Percentiles rank a stretch among this genome's conserved stretches.
phyloP scores from a whole-genome alignment of 2,888 invertebrate species.

The Rhogogaster chlorosoma region DNA sequence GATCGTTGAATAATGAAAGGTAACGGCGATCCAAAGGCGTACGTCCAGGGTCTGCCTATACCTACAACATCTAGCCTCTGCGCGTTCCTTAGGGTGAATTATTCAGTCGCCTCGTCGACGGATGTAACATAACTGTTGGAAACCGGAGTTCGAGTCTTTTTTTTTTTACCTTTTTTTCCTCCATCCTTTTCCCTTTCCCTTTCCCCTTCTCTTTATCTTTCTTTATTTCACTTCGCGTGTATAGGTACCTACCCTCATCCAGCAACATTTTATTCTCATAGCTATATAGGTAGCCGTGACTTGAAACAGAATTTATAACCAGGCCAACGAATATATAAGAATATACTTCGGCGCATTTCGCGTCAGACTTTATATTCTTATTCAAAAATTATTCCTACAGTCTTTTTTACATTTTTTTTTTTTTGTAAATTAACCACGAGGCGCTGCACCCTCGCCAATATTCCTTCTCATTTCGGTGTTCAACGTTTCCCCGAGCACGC shows the following conservation, averaged over 20 bases:
- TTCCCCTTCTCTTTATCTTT: not conserved
- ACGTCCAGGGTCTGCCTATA: not conserved
- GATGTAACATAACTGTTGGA: not conserved
- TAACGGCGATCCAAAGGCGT: not conserved
- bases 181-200: not conserved
- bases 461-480: too few relatives aligned
- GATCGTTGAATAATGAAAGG: conserved; percentile 38
- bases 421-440: too few relatives aligned
- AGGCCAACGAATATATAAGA: not conserved
- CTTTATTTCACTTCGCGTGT: not conserved
- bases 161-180: not conserved
- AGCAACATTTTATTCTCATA: not conserved
- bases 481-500: too few relatives aligned
- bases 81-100: not conserved
- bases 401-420: too few relatives aligned
- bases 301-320: not conserved
- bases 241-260: not conserved
- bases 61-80: not conserved
- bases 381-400: too few relatives aligned
- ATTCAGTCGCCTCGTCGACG: not conserved
- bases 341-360: not conserved
- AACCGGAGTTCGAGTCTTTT: not conserved
- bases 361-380: not conserved
- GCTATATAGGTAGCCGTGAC: not conserved
- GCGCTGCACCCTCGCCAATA: too few relatives aligned